Evolutionary conservation across 2,888 invertebrate genomes (phyloP), one percentile per base, ranked within the genome.

Genomic region (Thera obeliscata): DNA sequence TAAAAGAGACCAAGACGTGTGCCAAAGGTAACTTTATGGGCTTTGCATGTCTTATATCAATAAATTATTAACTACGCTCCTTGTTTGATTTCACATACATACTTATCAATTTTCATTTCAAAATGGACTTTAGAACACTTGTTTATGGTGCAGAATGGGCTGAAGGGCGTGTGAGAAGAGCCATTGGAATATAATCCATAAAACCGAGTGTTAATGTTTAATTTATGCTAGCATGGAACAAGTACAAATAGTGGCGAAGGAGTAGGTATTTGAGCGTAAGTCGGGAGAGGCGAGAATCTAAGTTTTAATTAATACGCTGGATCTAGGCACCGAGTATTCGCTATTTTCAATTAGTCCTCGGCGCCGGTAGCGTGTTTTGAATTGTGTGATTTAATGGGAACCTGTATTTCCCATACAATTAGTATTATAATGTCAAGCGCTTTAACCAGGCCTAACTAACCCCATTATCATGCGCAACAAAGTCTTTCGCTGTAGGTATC

Each of bases 11-110:
- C 89, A 84, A 87, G 87, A 91, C 91, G 88, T 89, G 89, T 91
- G 91, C 91, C 91, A 90, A 92, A 90, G 88, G 87, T 87, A 89
- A 90, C 91, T 93, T 93, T 93, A 93, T 92, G 93, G 93, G 89
- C 91, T 90, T 93, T 83, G 93, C 93, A 93, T 93, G 93, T 93
- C 89, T 91, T 91, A 92, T 90, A 92, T 92, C 92, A 92, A 93
- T 93, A 93, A 93, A 93, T 93, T 93, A 93, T 93, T 91, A 89
- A 90, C 90, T 87, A 89, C 90, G 87, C 88, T 89, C 87, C 90
- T 88, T 91, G 88, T 91, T 92, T 92, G 90, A 91, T 90, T 91
- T 85, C 82, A 87, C 87, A 88, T 90, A 88, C 86, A 87, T 86
- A 85, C 84, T 81, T 80, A 77, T 76, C 78, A 78, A 85, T 82